Conservation (phyloP, 2,797 vertebrate species). For the Manis javanica region DNA sequence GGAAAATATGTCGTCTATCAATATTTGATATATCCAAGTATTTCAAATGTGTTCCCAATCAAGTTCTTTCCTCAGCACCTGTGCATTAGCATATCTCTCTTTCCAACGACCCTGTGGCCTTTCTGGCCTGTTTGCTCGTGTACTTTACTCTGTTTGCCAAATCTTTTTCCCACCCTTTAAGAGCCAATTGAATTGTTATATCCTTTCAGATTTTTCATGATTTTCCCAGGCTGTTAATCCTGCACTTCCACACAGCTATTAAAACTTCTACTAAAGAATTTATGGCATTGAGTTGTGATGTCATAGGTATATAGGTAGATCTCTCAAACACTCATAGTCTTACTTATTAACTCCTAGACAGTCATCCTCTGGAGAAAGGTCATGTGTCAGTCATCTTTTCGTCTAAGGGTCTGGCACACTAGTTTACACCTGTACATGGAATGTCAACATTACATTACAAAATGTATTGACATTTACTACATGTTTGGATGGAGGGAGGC, state of each 20-base stretch:
- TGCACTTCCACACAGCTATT: background rate
- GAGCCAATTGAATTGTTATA: background rate
- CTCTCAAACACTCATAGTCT: too few species aligned
- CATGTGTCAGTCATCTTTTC: conserved; percentile 23
- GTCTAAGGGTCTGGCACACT: background rate
- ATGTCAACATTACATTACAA: background rate
- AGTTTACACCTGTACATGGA: background rate
- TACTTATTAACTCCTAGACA: conserved; percentile 10
- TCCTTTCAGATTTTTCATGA: background rate
- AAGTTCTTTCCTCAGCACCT: background rate
- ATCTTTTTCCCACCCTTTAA: conserved; percentile 11
- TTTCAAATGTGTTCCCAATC: background rate
- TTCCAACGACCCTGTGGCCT: background rate
- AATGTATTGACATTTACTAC: background rate
- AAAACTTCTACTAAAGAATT: conserved; percentile 5
- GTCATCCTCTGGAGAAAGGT: background rate
- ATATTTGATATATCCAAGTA: background rate
- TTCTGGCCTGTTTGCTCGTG: background rate
- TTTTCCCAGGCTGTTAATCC: conserved; percentile 20
- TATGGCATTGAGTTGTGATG: background rate
- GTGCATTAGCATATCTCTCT: background rate
- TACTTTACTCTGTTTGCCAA: background rate
- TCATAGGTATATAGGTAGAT: background rate
- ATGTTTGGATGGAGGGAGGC: background rate
- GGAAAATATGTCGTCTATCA: background rate